Conservation (phyloP, 1,140 invertebrate species). For the Cydia splendana region DNA sequence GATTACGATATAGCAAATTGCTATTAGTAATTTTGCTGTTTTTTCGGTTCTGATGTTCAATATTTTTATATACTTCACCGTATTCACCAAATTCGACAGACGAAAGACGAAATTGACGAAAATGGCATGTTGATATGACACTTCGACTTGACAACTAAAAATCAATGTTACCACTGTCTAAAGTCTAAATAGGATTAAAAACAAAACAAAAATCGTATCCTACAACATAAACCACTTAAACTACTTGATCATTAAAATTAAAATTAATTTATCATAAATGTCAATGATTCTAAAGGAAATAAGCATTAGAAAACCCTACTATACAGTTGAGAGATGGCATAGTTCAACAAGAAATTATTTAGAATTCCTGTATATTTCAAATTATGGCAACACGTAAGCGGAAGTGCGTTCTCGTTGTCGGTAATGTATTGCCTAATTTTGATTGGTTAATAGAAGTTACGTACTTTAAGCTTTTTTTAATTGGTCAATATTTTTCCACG, state of each 20-base stretch:
- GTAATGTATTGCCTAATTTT: background rate
- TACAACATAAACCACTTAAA: too few species aligned
- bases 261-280: too few species aligned
- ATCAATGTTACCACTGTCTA: background rate
- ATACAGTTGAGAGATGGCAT: too few species aligned
- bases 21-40: background rate
- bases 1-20: background rate
- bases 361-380: background rate
- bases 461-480: background rate
- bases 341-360: background rate
- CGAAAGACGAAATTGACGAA: too few species aligned
- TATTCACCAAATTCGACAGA: too few species aligned
- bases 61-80: too few species aligned
- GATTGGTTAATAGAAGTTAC: background rate
- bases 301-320: too few species aligned
- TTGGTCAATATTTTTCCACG: background rate
- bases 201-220: background rate
- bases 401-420: conserved; percentile 1
- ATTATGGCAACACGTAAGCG: background rate
- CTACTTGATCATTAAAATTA: too few species aligned
- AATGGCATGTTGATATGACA: too few species aligned
- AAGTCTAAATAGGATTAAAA: background rate
- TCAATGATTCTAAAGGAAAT: too few species aligned
- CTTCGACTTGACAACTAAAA: background rate
- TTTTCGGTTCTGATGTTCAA: background rate